Conservation (phyloP, 2,797 vertebrate species). For the Amniataba percoides region DNA sequence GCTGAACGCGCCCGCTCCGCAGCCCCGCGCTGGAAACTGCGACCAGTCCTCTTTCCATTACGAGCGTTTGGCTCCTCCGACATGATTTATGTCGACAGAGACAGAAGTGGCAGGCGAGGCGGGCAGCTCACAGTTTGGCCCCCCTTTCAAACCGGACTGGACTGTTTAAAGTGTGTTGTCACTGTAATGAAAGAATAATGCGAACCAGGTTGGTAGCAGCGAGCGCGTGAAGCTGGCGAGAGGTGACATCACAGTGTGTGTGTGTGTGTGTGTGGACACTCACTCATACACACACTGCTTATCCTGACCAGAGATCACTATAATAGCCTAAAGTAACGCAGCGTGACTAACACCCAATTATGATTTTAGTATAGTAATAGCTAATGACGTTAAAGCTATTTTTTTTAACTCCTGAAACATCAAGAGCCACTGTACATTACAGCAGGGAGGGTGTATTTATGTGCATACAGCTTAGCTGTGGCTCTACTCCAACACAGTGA, state of each 20-base stretch:
- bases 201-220: conserved; percentile 75
- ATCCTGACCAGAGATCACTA: conserved; percentile 51
- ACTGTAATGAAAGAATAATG: conserved; percentile 83
- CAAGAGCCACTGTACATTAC: conserved; percentile 17
- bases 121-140: conserved; percentile 63
- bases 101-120: conserved; percentile 55
- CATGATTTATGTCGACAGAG: conserved; percentile 74
- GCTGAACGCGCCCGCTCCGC: conserved; percentile 55
- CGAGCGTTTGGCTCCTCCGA: conserved; percentile 57
- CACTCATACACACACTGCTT: conserved; percentile 23
- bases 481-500: conserved; percentile 1
- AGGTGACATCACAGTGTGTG: conserved; percentile 20
- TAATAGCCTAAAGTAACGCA: conserved; percentile 46
- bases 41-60: conserved; percentile 81
- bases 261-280: conserved; percentile 1
- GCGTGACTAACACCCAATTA: conserved; percentile 49
- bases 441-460: conserved; percentile 20
- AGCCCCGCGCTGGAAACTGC: conserved; percentile 69
- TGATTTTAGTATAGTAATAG: conserved; percentile 41
- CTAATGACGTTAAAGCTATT: conserved; percentile 46
- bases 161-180: conserved; percentile 73
- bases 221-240: conserved; percentile 40
- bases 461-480: background rate
- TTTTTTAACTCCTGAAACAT: conserved; percentile 45
- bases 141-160: conserved; percentile 41